phyloP scores from a whole-genome alignment of 2,797 vertebrate genomes.

The Sitta carolinensis region DNA sequence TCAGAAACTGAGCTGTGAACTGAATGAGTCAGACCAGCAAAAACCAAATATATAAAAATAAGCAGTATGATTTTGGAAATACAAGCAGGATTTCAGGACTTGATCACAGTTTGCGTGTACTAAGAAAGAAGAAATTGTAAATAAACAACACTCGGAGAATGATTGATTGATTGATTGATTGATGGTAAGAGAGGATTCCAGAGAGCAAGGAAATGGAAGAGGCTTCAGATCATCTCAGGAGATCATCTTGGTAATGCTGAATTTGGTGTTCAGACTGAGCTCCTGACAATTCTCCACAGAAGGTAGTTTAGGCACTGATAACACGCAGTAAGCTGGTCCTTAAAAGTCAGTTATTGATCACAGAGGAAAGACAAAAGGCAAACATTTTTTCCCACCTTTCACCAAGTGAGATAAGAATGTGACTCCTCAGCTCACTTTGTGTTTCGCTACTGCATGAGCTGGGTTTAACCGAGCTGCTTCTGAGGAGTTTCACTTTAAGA shows the following conservation, averaged over 20 bases:
- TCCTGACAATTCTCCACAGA: neutral
- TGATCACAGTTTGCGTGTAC: neutral
- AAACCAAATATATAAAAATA: neutral
- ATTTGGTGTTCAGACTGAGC: neutral
- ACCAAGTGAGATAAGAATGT: neutral
- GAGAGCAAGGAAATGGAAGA: neutral
- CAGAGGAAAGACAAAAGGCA: neutral
- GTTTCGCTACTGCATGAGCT: neutral
- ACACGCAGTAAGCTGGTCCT: neutral
- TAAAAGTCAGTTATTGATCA: neutral
- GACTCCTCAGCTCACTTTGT: neutral
- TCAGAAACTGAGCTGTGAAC: neutral
- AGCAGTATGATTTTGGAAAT: neutral
- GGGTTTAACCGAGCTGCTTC: neutral
- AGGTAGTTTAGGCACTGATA: neutral
- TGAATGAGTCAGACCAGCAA: neutral
- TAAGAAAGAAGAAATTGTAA: neutral
- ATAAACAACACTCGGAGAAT: neutral
- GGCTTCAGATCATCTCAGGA: neutral
- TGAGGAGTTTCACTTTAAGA: neutral
- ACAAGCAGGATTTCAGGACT: neutral
- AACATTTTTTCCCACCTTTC: neutral
- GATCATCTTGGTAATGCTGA: neutral
- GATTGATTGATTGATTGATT: neutral
- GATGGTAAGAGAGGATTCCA: neutral